Evolutionary conservation across 2,888 invertebrate species (phyloP).

Genomic region (Protonemura montana): DNA sequence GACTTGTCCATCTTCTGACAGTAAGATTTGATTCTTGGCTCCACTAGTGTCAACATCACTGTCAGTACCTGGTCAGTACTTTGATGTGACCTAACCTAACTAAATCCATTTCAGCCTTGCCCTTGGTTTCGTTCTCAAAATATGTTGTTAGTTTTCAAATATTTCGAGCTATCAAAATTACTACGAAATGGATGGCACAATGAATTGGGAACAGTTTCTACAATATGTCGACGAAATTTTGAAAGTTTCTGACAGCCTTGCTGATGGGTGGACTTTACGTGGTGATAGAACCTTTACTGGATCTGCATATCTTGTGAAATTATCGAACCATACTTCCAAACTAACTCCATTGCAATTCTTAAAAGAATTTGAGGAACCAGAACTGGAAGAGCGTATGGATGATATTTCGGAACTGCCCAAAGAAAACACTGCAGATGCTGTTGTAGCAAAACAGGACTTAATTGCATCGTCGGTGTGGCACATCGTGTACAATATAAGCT

Average conservation of each 20-base stretch:
- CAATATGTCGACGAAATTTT: background rate
- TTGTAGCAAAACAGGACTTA: background rate
- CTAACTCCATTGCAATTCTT: background rate
- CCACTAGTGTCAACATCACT: too few relatives aligned
- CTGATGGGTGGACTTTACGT: slow-evolving; percentile 8
- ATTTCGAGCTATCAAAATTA: background rate
- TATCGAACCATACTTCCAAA: background rate
- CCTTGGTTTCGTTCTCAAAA: too few relatives aligned
- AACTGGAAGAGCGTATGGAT: slow-evolving; percentile 2
- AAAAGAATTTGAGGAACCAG: slow-evolving; percentile 17
- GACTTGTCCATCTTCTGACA: too few relatives aligned
- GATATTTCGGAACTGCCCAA: background rate
- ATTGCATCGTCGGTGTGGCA: slow-evolving; percentile 57
- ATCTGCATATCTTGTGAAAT: slow-evolving; percentile 21
- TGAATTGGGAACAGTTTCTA: slow-evolving; percentile 25
- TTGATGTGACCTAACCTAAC: background rate
- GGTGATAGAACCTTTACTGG: background rate
- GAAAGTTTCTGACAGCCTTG: slow-evolving; percentile 13
- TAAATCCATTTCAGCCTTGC: background rate
- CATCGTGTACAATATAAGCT: slow-evolving; percentile 53
- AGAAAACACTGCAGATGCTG: background rate
- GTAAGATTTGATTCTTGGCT: too few relatives aligned
- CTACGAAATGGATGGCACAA: background rate
- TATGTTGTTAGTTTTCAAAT: too few relatives aligned
- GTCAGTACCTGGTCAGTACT: background rate